phyloP scores from a whole-genome alignment of 2,113 vertebrate species.

The Catagonus wagneri region DNA sequence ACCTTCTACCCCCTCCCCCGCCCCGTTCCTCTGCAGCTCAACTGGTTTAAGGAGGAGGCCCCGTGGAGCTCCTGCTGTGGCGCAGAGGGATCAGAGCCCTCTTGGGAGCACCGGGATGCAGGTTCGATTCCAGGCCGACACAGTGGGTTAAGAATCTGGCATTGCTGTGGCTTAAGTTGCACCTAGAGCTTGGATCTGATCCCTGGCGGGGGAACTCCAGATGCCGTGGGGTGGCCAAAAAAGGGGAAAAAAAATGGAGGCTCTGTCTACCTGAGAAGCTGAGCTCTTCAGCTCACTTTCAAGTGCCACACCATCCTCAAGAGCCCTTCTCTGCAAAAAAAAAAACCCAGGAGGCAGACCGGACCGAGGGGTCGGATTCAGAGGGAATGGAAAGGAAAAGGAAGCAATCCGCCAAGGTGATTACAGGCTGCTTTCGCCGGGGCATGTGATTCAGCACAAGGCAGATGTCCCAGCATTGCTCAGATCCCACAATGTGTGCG shows the following conservation, averaged over 20 bases:
- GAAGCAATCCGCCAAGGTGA: neutral
- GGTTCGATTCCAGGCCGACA: too few species aligned
- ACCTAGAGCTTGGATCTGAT: too few species aligned
- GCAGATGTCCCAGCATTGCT: neutral
- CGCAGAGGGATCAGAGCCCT: too few species aligned
- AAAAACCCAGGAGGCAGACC: neutral
- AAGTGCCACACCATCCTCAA: neutral
- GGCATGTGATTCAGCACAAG: neutral
- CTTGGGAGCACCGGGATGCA: too few species aligned
- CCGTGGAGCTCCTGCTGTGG: too few species aligned
- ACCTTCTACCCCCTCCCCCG: accelerated
- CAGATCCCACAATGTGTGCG: neutral
- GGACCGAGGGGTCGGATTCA: neutral
- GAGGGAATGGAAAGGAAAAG: neutral
- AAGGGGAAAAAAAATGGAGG: neutral
- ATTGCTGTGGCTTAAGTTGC: too few species aligned
- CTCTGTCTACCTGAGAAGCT: neutral
- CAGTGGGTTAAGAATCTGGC: too few species aligned
- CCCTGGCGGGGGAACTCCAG: too few species aligned
- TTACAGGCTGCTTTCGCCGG: neutral
- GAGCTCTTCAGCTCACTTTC: neutral
- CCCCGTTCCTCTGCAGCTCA: neutral
- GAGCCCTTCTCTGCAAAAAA: neutral
- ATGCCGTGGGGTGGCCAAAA: too few species aligned
- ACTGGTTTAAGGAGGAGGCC: neutral